Percentiles rank a stretch among this genome's conserved stretches.
phyloP scores from a whole-genome alignment of 2,797 vertebrate species.

The Microtus agrestis region DNA sequence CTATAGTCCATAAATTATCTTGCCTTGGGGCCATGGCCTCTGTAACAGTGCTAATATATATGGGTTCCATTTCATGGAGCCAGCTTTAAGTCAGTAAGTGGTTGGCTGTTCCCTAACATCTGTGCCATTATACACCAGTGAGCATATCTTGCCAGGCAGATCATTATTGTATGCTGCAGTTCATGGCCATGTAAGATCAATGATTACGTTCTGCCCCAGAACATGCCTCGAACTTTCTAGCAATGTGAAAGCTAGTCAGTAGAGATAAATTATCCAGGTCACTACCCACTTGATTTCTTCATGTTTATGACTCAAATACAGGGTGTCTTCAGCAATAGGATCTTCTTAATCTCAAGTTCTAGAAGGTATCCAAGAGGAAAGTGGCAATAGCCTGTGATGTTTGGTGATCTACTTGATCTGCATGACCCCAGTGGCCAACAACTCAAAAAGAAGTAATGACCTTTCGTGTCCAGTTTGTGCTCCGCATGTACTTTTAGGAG shows the following conservation, averaged over 20 bases:
- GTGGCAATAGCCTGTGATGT: not conserved
- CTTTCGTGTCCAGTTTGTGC: not conserved
- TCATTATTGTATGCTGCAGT: not conserved
- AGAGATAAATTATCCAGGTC: not conserved
- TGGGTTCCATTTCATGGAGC: not conserved
- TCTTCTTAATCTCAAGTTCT: not conserved
- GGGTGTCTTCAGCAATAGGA: not conserved
- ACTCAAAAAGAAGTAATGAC: not conserved
- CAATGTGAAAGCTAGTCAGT: not conserved
- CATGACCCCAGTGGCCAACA: not conserved
- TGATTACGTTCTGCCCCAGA: not conserved
- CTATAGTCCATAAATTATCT: not conserved
- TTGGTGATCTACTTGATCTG: not conserved
- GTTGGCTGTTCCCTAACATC: not conserved
- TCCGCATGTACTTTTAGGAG: not conserved
- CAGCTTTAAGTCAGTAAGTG: not conserved
- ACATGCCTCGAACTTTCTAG: not conserved
- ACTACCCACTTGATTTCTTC: not conserved
- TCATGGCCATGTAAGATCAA: not conserved
- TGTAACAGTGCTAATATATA: not conserved
- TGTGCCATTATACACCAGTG: too few species aligned
- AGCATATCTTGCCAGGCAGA: not conserved
- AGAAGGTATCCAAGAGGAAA: not conserved
- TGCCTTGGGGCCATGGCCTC: not conserved
- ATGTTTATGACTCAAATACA: not conserved